A percentile compares a stretch with the other conserved stretches of the same genome.
phyloP scores from a whole-genome alignment of 2,113 vertebrate species.

The Athene noctua region DNA sequence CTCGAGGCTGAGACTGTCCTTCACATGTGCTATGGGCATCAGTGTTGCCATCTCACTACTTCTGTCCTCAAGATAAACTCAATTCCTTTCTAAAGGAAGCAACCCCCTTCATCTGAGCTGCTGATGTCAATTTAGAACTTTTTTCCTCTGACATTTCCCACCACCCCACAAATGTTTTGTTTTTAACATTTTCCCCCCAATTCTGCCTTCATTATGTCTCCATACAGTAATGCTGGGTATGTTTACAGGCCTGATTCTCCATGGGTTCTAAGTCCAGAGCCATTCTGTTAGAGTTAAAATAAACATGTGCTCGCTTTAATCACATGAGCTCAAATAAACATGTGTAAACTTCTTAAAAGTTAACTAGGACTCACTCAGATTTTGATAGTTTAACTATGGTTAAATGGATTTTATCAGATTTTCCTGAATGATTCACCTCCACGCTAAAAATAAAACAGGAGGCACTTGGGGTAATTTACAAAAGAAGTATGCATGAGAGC shows the following conservation, averaged over 20 bases:
- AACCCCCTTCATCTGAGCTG: background rate
- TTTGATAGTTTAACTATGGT: slow-evolving; percentile 6
- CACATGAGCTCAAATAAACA: background rate
- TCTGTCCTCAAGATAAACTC: background rate
- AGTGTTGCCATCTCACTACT: background rate
- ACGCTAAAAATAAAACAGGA: slow-evolving; percentile 40
- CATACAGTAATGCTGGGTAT: accelerated
- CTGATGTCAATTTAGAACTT: background rate
- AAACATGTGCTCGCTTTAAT: background rate
- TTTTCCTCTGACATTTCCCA: background rate
- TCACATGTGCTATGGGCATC: background rate
- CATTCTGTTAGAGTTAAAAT: background rate
- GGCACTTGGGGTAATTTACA: slow-evolving; percentile 5
- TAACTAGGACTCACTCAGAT: background rate
- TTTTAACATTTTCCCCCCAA: accelerated
- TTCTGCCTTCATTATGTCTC: background rate
- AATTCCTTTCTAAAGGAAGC: background rate
- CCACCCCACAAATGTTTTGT: background rate
- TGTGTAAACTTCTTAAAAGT: background rate
- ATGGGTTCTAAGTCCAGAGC: background rate
- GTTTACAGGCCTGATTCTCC: background rate
- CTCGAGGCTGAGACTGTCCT: background rate
- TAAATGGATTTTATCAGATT: slow-evolving; percentile 43
- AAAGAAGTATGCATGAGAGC: background rate
- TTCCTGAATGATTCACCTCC: slow-evolving; percentile 40